These are phyloP conservation scores for Entomobrya multifasciata DNA, from an alignment of 2,888 invertebrate genomes.

Conservation along the genomic window DNA sequence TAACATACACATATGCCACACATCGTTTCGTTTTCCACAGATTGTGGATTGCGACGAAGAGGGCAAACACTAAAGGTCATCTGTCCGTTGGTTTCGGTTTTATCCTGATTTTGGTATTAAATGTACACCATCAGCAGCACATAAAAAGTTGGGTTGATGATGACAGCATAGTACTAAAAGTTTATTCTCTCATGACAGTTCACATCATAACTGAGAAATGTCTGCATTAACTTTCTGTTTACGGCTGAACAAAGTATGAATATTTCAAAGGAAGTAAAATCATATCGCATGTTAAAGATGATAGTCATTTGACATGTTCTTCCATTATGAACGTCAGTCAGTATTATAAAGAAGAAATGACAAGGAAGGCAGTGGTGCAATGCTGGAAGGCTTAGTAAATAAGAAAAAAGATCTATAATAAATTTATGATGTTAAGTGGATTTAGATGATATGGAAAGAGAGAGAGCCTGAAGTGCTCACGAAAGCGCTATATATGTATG, in stretches of 20 bases:
- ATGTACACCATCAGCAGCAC: neutral
- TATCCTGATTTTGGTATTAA: neutral
- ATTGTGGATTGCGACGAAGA: neutral
- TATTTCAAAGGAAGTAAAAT: neutral
- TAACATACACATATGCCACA: neutral
- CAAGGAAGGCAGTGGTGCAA: conserved; percentile 1
- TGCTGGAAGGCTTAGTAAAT: neutral
- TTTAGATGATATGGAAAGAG: conserved; percentile 43
- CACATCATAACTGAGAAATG: neutral
- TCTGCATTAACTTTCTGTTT: neutral
- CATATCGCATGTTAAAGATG: neutral
- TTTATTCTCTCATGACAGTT: neutral
- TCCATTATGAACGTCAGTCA: conserved; percentile 18
- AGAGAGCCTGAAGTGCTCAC: conserved; percentile 7
- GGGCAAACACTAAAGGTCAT: conserved; percentile 39
- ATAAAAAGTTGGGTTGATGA: neutral
- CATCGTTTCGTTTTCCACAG: neutral
- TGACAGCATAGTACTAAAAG: no score
- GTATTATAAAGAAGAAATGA: conserved; percentile 6
- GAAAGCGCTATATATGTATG: neutral
- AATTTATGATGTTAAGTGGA: conserved; percentile 35
- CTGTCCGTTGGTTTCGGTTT: neutral
- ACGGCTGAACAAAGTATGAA: neutral
- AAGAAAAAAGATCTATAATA: conserved; percentile 4
- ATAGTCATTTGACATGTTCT: conserved; percentile 18